Percentiles rank a stretch among this genome's conserved stretches.
phyloP scores from a whole-genome alignment of 1,140 invertebrate species.

The Monomorium pharaonis region DNA sequence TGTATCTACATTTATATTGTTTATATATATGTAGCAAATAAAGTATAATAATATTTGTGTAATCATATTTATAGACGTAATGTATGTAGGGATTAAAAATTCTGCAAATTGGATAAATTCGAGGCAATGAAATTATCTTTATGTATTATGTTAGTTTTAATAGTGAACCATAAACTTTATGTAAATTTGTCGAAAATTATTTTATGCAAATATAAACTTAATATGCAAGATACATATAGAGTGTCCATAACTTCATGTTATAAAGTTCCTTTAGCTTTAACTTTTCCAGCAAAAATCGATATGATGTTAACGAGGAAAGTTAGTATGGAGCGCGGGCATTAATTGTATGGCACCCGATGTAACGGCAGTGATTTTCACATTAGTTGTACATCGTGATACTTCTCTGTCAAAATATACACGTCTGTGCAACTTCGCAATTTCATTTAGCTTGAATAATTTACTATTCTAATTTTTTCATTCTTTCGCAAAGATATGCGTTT shows the following conservation, averaged over 20 bases:
- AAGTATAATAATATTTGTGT: not conserved
- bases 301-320: not conserved
- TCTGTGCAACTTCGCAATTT: not conserved
- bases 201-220: not conserved
- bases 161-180: conserved; percentile 3
- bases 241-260: not conserved
- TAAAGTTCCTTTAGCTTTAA: not conserved
- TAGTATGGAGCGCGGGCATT: not conserved
- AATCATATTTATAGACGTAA: not conserved
- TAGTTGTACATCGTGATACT: not conserved
- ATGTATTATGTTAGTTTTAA: not conserved
- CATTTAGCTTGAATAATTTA: not conserved
- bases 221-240: not conserved
- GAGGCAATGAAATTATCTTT: not conserved
- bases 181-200: conserved; percentile 13
- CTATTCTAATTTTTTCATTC: not conserved
- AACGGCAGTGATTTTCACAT: not conserved
- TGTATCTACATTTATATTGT: not conserved
- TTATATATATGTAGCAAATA: not conserved
- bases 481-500: not conserved
- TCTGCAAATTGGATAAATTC: not conserved
- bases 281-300: not conserved
- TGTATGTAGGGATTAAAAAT: not conserved
- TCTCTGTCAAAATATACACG: not conserved
- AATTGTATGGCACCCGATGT: not conserved